Conservation (phyloP, 2,888 invertebrate genomes). For the Lepidochrysops patricia region DNA sequence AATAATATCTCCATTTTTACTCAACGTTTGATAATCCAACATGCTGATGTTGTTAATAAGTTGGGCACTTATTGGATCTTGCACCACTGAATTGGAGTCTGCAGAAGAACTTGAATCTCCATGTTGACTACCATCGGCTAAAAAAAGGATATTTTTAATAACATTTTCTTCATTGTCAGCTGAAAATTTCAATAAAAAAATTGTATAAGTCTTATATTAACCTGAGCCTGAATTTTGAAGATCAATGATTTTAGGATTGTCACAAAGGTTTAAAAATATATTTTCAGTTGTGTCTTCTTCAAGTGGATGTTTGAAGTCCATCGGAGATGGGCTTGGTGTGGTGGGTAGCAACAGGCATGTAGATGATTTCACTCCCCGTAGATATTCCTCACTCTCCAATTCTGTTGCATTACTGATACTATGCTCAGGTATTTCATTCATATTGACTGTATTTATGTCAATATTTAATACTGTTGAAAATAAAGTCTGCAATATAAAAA, state of each 20-base stretch:
- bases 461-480: no score
- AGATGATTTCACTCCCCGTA: slow-evolving; percentile 77
- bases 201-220: slow-evolving; percentile 25
- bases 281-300: slow-evolving; percentile 69
- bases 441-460: not conserved
- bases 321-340: slow-evolving; percentile 76
- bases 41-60: slow-evolving; percentile 70
- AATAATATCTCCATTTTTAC: slow-evolving; percentile 65
- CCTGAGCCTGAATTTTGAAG: slow-evolving; percentile 57
- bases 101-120: slow-evolving; percentile 68
- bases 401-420: slow-evolving; percentile 38
- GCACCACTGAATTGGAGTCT: slow-evolving; percentile 66
- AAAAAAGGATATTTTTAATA: no score
- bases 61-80: slow-evolving; percentile 70
- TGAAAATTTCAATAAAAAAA: slow-evolving; percentile 19
- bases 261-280: slow-evolving; percentile 52
- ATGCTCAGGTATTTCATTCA: slow-evolving; percentile 54
- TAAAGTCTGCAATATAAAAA: not conserved
- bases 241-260: slow-evolving; percentile 45
- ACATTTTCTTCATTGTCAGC: no score
- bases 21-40: slow-evolving; percentile 67
- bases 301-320: slow-evolving; percentile 75
- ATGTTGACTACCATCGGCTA: slow-evolving; percentile 45
- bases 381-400: slow-evolving; percentile 56
- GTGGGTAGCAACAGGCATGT: slow-evolving; percentile 77